These are phyloP conservation scores for Bombus sylvicola DNA, from an alignment of 1,140 invertebrate species.

Conservation along the genomic window DNA sequence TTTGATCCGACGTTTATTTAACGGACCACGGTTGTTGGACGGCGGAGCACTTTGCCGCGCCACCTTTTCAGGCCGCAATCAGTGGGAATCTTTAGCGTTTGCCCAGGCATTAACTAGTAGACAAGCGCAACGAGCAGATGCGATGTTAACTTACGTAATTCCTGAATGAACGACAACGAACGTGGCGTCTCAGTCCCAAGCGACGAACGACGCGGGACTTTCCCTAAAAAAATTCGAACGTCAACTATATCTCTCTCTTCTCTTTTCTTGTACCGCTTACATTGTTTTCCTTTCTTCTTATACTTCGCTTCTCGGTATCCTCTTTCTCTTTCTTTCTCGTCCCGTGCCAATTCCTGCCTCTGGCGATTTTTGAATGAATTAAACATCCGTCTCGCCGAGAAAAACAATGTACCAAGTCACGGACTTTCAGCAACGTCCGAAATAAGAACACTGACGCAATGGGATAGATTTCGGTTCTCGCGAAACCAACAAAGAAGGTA, in stretches of 20 bases:
- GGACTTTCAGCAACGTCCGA: not conserved
- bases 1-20: conserved; percentile 29
- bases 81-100: conserved; percentile 58
- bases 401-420: not conserved
- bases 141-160: conserved; percentile 61
- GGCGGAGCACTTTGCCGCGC: conserved; percentile 1
- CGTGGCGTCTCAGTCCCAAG: not conserved
- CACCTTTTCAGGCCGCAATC: conserved; percentile 54
- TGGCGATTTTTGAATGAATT: conserved; percentile 1
- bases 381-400: not conserved
- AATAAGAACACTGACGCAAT: conserved; percentile 18
- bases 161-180: conserved; percentile 24
- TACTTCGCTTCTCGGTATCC: not conserved
- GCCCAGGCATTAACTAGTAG: conserved; percentile 50
- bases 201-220: conserved; percentile 15
- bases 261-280: not conserved
- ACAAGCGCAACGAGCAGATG: conserved; percentile 52
- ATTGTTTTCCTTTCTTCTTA: not conserved
- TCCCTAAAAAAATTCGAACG: conserved; percentile 24
- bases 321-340: not conserved
- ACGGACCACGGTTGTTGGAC: conserved; percentile 18
- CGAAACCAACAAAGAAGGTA: not conserved
- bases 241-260: not conserved
- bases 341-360: not conserved
- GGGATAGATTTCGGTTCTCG: not conserved